Evolutionary conservation across 2,113 vertebrate genomes (phyloP), one percentile per base, ranked within the genome.

Genomic region (Eira barbara): DNA sequence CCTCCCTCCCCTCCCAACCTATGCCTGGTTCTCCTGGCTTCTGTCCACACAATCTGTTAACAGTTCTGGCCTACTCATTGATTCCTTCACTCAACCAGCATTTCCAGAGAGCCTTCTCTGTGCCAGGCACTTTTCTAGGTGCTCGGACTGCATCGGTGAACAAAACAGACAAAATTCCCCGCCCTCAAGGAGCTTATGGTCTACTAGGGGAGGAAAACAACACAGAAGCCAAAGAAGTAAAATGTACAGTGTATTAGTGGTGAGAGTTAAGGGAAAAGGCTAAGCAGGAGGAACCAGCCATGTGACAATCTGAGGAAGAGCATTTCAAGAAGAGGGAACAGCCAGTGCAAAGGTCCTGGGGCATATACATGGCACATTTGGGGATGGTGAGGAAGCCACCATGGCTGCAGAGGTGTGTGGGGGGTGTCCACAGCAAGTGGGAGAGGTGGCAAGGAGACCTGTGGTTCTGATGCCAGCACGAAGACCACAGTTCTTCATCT

Each of bases 181-280:
- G 29, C 10, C 4, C n/a, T 34, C 7, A 3, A 14, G 25, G 34
- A 13, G 12, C 21, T 34, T 52, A 1, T 0, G 0, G 25, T 27
- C 12, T n/a, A 10, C 18, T 6, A 2, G 23, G 13, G 13, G 4
- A 81, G 31, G 5, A 31, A 73, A 15, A 39, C 42, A 63, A 49
- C 0, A 52, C 57, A 63, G 1, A 39, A 49, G 42, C 21, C 17
- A 49, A 81, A 7, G 45, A 34, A 10, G 80, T 10, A 10, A 65
- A 47, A 18, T 0, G 10, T 1, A 49, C 0, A 9, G 23, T 6
- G 31, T 17, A 4, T 34, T 21, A 9, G 39, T 9, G 29, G 27
- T 8, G 5, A 0, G 6, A 17, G 6, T 25, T 36, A 57, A 85
- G 17, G 25, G 27, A 14, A 74, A 23, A 34, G 11, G 49, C 9